Evolutionary conservation across 1,140 invertebrate genomes (phyloP).

Genomic region (Hycleus cichorii): DNA sequence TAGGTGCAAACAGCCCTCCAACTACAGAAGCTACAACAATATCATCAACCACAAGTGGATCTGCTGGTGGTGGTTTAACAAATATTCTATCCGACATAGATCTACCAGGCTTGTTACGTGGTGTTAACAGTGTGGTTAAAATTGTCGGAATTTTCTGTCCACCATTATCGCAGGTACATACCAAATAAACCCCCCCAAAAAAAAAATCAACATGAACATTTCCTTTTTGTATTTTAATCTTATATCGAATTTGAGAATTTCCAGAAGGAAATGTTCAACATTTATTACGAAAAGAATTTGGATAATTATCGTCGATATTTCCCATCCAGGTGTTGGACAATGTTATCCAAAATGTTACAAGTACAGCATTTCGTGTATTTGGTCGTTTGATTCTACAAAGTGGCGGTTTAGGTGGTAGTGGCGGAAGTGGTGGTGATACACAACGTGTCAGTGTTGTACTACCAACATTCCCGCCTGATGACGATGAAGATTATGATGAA

Average conservation of each 20-base stretch:
- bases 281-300: background rate
- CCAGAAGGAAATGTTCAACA: background rate
- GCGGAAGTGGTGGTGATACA: conserved; percentile 38
- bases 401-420: conserved; percentile 43
- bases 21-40: conserved; percentile 1
- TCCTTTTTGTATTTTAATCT: too few relatives aligned
- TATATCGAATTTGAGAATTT: too few relatives aligned
- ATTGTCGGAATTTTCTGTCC: conserved; percentile 33
- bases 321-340: conserved; percentile 37
- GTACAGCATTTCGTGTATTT: conserved; percentile 40
- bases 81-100: conserved; percentile 33
- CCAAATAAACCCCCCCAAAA: background rate
- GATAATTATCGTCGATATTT: background rate
- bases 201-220: background rate
- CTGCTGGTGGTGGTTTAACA: conserved; percentile 21
- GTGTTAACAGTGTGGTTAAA: conserved; percentile 33
- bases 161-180: conserved; percentile 36
- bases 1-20: conserved; percentile 2
- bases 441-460: conserved; percentile 48
- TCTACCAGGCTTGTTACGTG: conserved; percentile 30
- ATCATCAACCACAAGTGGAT: background rate
- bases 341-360: conserved; percentile 39
- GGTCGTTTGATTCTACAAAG: conserved; percentile 43
- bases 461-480: conserved; percentile 47
- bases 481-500: conserved; percentile 44